phyloP scores from a whole-genome alignment of 2,113 vertebrate genomes.

The Excalfactoria chinensis region DNA sequence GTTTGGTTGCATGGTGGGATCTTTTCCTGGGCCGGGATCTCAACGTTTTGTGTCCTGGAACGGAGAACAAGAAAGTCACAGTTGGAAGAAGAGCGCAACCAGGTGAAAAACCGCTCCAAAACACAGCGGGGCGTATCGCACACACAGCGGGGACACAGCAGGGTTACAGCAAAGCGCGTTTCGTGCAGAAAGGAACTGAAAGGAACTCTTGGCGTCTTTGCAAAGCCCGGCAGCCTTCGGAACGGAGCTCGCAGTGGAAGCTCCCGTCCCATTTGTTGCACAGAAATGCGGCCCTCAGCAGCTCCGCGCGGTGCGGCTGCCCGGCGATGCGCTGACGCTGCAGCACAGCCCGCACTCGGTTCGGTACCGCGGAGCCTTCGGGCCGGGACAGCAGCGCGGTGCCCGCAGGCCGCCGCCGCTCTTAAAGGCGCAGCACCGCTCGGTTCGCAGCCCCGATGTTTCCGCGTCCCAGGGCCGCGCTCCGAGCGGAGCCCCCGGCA shows the following conservation, averaged over 20 bases:
- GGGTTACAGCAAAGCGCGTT: not conserved
- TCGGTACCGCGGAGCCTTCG: too few species aligned
- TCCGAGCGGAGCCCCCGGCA: too few species aligned
- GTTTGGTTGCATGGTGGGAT: conserved; percentile 84
- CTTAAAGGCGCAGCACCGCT: too few species aligned
- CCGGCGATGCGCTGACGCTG: not conserved
- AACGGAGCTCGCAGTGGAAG: not conserved
- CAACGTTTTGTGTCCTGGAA: conserved; percentile 72
- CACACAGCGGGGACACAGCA: not conserved
- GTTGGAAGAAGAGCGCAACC: not conserved
- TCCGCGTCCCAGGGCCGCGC: too few species aligned
- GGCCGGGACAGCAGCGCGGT: too few species aligned
- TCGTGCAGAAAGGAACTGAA: not conserved
- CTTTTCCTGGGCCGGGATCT: conserved; percentile 73
- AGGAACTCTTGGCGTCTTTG: not conserved
- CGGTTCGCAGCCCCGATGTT: too few species aligned
- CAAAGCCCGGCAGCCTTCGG: not conserved
- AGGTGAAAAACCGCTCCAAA: not conserved
- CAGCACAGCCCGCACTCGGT: not conserved
- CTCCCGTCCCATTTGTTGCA: too few species aligned
- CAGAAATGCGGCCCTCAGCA: not conserved
- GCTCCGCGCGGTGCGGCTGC: not conserved
- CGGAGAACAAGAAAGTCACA: not conserved
- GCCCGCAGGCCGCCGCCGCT: too few species aligned
- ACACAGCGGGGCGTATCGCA: not conserved